Evolutionary conservation across 2,888 invertebrate species (phyloP).

Genomic region (Troglohyphantes excavatus): DNA sequence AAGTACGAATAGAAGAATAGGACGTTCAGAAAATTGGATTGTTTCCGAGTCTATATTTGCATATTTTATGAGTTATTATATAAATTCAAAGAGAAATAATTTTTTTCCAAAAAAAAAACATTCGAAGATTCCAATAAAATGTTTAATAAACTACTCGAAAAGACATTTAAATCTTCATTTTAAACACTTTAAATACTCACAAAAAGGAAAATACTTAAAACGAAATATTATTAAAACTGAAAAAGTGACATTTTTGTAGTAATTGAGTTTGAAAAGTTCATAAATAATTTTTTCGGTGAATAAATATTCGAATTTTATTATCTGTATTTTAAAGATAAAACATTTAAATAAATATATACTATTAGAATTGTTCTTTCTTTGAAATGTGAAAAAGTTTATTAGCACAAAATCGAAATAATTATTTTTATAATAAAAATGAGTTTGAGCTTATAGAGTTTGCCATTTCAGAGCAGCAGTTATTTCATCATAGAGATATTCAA

Average conservation of each 20-base stretch:
- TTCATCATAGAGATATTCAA: no score
- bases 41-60: not conserved
- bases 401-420: no score
- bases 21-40: not conserved
- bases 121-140: constrained; percentile 28
- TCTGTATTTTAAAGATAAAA: no score
- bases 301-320: no score
- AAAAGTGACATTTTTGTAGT: constrained; percentile 40
- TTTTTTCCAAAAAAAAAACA: not conserved
- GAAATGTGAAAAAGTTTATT: no score
- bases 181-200: constrained; percentile 10
- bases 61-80: not conserved
- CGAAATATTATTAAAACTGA: not conserved
- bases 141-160: constrained; percentile 13
- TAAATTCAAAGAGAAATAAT: not conserved
- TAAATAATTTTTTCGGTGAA: no score
- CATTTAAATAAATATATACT: no score
- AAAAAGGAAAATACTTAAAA: not conserved
- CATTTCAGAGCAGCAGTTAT: no score
- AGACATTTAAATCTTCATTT: constrained; percentile 27
- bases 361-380: no score
- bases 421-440: no score
- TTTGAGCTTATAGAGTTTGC: no score
- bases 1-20: no score
- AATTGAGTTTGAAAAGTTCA: constrained; percentile 29